A percentile compares a stretch with the other conserved stretches of the same genome.
phyloP scores from a whole-genome alignment of 2,888 invertebrate genomes.

The Rhagonycha fulva region DNA sequence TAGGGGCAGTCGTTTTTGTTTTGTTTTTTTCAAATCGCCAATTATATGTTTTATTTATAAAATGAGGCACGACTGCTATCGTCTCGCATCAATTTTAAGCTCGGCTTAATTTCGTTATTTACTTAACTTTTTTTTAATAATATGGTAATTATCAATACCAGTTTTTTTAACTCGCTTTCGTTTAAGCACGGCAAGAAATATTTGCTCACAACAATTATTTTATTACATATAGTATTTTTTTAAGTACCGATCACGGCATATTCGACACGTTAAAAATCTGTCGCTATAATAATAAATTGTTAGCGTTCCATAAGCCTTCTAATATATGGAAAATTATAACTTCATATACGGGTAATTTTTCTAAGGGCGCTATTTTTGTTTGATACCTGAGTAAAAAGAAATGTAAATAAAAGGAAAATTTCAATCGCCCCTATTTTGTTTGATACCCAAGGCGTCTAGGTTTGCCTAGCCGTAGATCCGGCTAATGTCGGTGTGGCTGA shows the following conservation, averaged over 20 bases:
- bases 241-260: background rate
- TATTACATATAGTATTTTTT: background rate
- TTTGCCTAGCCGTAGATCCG: background rate
- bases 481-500: background rate
- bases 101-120: background rate
- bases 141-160: background rate
- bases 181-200: background rate
- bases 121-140: background rate
- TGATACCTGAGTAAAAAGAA: background rate
- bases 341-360: background rate
- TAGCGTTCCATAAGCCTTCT: background rate
- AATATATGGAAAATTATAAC: no score
- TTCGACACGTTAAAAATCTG: background rate
- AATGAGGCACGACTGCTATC: background rate
- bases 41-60: background rate
- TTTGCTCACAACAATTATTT: background rate
- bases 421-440: background rate
- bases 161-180: background rate
- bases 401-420: background rate
- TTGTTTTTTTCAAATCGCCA: background rate
- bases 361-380: background rate
- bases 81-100: background rate
- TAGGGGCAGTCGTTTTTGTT: constrained; percentile 9
- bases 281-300: background rate
- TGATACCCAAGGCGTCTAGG: background rate